These are phyloP conservation scores for Crepidodera aurea DNA, from an alignment of 2,888 invertebrate species.

Conservation along the genomic window DNA sequence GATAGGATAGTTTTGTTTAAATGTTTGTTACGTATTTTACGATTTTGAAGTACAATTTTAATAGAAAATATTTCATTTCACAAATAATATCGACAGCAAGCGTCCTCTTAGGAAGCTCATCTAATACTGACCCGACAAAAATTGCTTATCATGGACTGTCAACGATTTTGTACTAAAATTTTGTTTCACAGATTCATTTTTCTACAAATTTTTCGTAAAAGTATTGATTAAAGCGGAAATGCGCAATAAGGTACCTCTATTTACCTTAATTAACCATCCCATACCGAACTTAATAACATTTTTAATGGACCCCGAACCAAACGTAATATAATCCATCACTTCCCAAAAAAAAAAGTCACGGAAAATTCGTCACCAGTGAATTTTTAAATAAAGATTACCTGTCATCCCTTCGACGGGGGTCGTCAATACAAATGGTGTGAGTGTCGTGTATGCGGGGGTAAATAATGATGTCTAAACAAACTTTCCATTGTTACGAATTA, in stretches of 20 bases:
- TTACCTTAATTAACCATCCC: neutral
- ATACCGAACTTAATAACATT: constrained; percentile 16
- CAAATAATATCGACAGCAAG: too few relatives aligned
- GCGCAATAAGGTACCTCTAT: neutral
- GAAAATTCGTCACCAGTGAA: constrained; percentile 28
- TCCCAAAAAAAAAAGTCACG: constrained; percentile 21
- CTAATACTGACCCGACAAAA: too few relatives aligned
- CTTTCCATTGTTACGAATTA: constrained; percentile 35
- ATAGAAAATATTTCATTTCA: too few relatives aligned
- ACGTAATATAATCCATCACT: constrained; percentile 26
- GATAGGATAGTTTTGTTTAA: too few relatives aligned
- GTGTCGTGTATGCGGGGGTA: constrained; percentile 31
- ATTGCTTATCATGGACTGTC: too few relatives aligned
- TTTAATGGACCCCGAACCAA: constrained; percentile 26
- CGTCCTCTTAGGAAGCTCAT: too few relatives aligned
- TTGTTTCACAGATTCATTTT: too few relatives aligned
- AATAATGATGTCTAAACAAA: constrained; percentile 38
- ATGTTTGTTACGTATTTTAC: too few relatives aligned
- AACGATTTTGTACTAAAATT: too few relatives aligned
- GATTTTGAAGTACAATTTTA: too few relatives aligned
- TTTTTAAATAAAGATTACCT: constrained; percentile 36
- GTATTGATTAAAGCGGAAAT: too few relatives aligned
- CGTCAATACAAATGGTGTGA: constrained; percentile 34
- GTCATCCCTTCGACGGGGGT: constrained; percentile 37
- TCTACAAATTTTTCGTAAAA: too few relatives aligned